A percentile compares a stretch with the other conserved stretches of the same genome.
phyloP scores from a whole-genome alignment of 1,140 invertebrate species.

The Sipha flava region DNA sequence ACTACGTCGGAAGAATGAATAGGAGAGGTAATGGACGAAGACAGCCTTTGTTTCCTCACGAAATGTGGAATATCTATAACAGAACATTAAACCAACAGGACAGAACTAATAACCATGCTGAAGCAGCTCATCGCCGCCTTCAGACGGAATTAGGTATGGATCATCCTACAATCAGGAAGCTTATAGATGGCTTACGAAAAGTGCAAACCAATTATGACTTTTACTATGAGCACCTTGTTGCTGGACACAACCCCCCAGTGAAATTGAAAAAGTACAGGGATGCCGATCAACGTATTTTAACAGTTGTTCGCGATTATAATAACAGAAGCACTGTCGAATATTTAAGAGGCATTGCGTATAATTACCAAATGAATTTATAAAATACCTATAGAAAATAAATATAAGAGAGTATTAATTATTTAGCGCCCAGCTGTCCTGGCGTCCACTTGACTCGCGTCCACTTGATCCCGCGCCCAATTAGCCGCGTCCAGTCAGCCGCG shows the following conservation, averaged over 20 bases:
- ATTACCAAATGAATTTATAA: neutral
- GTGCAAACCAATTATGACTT: neutral
- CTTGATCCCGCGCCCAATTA: neutral
- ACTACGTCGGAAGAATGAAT: neutral
- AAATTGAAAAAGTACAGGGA: neutral
- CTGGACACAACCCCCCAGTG: neutral
- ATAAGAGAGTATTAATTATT: neutral
- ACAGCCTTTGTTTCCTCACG: no score
- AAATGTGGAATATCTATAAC: no score
- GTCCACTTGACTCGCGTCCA: neutral
- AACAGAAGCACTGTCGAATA: neutral
- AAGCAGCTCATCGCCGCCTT: neutral
- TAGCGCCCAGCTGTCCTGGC: neutral
- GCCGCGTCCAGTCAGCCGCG: no score
- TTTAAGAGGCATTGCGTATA: neutral
- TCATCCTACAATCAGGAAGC: neutral
- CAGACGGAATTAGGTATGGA: neutral
- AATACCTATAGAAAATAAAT: no score
- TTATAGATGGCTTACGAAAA: neutral
- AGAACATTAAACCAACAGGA: no score
- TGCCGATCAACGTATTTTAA: neutral
- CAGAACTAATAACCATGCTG: no score
- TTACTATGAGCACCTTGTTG: no score
- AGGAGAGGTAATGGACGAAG: neutral
- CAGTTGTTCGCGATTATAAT: neutral